A percentile compares a stretch with the other conserved stretches of the same genome.
Conservation (phyloP, 2,888 invertebrate genomes). For the Thyatira batis region DNA sequence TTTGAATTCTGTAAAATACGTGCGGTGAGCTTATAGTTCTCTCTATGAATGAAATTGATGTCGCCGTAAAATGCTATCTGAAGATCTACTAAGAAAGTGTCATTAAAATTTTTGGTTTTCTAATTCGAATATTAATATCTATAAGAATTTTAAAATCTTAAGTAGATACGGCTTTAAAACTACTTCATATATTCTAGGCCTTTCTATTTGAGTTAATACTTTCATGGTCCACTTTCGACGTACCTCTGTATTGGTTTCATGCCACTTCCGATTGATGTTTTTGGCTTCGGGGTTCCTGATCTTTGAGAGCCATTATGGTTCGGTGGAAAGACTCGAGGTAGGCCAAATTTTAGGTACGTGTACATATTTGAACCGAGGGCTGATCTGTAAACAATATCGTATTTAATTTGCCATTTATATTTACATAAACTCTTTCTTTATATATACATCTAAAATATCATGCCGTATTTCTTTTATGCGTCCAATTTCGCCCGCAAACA, state of each 20-base stretch:
- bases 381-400: conserved; percentile 77
- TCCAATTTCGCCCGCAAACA: no score
- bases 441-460: no score
- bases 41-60: neutral
- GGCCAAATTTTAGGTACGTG: conserved; percentile 95
- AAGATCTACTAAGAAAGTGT: no score
- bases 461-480: no score
- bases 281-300: conserved; percentile 84
- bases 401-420: neutral
- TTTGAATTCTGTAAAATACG: conserved; percentile 70
- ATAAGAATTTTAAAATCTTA: neutral
- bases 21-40: neutral
- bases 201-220: no score
- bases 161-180: no score
- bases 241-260: conserved; percentile 80
- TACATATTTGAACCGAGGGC: conserved; percentile 95
- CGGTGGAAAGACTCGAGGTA: conserved; percentile 95
- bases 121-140: neutral
- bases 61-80: neutral
- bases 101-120: no score
- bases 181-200: no score
- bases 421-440: no score
- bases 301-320: conserved; percentile 88
- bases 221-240: no score
- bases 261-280: conserved; percentile 78